Conservation (phyloP, 2,888 invertebrate genomes). For the Standfussiana lucernea region DNA sequence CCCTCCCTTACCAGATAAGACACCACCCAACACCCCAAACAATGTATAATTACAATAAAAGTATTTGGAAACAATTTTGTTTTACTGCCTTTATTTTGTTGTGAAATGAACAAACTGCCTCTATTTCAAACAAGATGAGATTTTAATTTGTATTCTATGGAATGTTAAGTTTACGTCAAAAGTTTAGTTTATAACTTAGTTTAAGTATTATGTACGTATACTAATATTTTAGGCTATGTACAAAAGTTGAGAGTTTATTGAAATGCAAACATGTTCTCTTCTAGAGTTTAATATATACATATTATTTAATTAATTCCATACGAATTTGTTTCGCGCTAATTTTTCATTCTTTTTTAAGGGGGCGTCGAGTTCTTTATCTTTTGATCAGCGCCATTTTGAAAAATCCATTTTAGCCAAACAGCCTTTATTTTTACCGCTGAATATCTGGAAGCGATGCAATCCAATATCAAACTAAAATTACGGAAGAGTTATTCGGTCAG, state of each 20-base stretch:
- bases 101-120: conserved; percentile 74
- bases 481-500: background rate
- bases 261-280: conserved; percentile 45
- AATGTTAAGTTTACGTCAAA: conserved; percentile 65
- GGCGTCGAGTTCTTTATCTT: conserved; percentile 23
- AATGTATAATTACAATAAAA: conserved; percentile 69
- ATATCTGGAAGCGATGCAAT: conserved; percentile 6
- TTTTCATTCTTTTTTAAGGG: conserved; percentile 11
- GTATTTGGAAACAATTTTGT: conserved; percentile 70
- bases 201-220: conserved; percentile 57
- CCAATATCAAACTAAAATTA: background rate
- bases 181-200: conserved; percentile 58
- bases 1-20: conserved; percentile 82
- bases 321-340: conserved; percentile 35
- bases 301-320: conserved; percentile 40
- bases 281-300: conserved; percentile 56
- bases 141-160: conserved; percentile 70
- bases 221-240: conserved; percentile 60
- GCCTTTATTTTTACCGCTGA: conserved; percentile 1
- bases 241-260: conserved; percentile 53
- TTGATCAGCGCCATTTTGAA: conserved; percentile 36
- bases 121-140: conserved; percentile 73
- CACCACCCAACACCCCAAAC: conserved; percentile 69
- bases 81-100: conserved; percentile 68
- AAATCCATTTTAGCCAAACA: background rate